These are phyloP conservation scores for Pediacus dermestoides DNA, from an alignment of 2,888 invertebrate genomes.

Conservation along the genomic window DNA sequence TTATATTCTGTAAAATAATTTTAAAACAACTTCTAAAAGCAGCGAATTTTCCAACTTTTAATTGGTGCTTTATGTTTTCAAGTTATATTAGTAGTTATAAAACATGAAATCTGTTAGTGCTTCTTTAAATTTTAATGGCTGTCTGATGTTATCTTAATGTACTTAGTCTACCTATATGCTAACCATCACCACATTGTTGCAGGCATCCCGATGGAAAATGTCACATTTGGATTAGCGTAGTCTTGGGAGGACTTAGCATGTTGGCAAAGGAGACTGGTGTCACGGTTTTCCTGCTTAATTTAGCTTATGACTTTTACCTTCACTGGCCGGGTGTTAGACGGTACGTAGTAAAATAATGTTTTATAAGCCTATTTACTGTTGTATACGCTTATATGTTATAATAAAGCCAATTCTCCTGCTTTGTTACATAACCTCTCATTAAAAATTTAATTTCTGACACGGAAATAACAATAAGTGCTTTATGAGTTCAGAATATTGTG, in stretches of 20 bases:
- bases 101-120: no score
- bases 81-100: no score
- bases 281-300: constrained; percentile 74
- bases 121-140: no score
- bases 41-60: neutral
- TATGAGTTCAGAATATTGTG: no score
- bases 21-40: constrained; percentile 1
- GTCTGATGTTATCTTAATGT: no score
- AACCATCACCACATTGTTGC: constrained; percentile 26
- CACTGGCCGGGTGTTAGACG: constrained; percentile 66
- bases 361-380: no score
- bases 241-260: constrained; percentile 74
- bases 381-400: no score
- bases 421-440: constrained; percentile 3
- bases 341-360: constrained; percentile 33
- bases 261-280: constrained; percentile 85
- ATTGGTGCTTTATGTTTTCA: constrained; percentile 1
- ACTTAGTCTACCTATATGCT: no score
- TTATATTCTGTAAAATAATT: neutral
- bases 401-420: no score
- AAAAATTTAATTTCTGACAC: constrained; percentile 5
- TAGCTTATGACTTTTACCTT: constrained; percentile 72
- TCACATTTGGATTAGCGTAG: constrained; percentile 65
- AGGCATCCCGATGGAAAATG: constrained; percentile 47
- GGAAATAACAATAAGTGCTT: no score